Percentiles rank a stretch among this genome's conserved stretches.
Evolutionary conservation across 2,888 invertebrate genomes (phyloP).

Genomic region (Cyaniris semiargus): DNA sequence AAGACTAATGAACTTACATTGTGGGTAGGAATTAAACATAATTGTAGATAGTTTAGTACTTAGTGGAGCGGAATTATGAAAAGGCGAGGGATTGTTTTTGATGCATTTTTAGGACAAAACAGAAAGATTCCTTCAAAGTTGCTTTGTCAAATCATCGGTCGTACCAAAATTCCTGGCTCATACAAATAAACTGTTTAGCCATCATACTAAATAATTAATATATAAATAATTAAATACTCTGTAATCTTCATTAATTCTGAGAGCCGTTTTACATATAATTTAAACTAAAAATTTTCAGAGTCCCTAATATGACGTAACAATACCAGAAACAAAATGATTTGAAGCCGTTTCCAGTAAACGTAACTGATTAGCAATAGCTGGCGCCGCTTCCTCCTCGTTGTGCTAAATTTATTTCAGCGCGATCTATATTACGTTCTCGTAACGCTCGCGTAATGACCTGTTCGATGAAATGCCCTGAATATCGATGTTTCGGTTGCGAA

Average conservation of each 20-base stretch:
- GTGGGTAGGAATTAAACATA: background rate
- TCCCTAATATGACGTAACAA: background rate
- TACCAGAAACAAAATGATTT: conserved; percentile 6
- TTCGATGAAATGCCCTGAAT: conserved; percentile 18
- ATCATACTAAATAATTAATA: too few species aligned
- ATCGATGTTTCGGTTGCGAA: conserved; percentile 7
- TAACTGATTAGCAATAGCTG: conserved; percentile 36
- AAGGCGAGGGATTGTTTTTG: too few species aligned
- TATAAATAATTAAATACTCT: too few species aligned
- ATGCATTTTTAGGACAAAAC: too few species aligned
- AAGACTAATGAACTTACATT: conserved; percentile 35
- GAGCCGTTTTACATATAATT: too few species aligned
- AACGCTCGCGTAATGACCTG: conserved; percentile 45
- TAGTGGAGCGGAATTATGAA: too few species aligned
- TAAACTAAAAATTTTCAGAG: background rate
- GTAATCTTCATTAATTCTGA: too few species aligned
- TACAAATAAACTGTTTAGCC: too few species aligned
- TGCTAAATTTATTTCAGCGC: conserved; percentile 68
- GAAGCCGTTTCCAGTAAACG: conserved; percentile 45
- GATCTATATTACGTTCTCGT: conserved; percentile 64
- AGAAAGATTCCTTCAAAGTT: too few species aligned
- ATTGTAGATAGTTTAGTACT: too few species aligned
- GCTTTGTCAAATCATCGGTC: too few species aligned
- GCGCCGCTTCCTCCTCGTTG: conserved; percentile 61
- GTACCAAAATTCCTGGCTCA: too few species aligned